Evolutionary conservation across 2,888 invertebrate species (phyloP), one percentile per base, ranked within the genome.

Genomic region (Hydrotaea diabolus): DNA sequence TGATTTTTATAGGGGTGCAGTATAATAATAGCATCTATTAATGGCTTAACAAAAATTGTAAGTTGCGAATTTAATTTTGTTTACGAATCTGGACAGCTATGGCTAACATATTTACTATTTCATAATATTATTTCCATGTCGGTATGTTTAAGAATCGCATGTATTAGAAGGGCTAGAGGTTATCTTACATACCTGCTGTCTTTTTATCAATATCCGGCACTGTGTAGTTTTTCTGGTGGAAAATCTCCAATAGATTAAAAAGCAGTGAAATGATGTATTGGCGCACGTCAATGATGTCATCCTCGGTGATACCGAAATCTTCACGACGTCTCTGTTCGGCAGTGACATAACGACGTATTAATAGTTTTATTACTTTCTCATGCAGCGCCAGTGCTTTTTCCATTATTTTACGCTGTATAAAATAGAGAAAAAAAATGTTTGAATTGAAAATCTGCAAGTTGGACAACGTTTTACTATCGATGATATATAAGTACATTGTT

Each of bases 201-300:
- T 88, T 96, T 95, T 90, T 95, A 93, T 95, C 95, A 75, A 96
- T 92, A 86, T 94, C 93, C 0, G 97, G 97, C 0, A 97, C 97
- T 86, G 95, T 94, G 96, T 97, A 97, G 72, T 97, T 98, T 90
- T 98, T 98, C 87, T 95, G 96, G 77, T 95, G 94, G 13, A 99
- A 94, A 89, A 99, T 98, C 89, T 98, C 98, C 77, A 99, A 95
- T 23, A 99, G 93, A 90, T 99, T 98, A 91, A 96, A 99, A 85
- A 98, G 94, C 87, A 99, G 94, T 4, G 98, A 96, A n/a, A 98
- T 98, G 86, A 99, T 98, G 91, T 99, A 99, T 90, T 99, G 98
- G 88, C 99, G 95, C 89, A 99, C 97, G 93, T 99, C 99, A 95
- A 98, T 98, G 86, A 99, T 97, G 92, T 99, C 99, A 92, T 99